A percentile compares a stretch with the other conserved stretches of the same genome.
Conservation (phyloP, 1,140 invertebrate genomes). For the Lepidurus couesii region DNA sequence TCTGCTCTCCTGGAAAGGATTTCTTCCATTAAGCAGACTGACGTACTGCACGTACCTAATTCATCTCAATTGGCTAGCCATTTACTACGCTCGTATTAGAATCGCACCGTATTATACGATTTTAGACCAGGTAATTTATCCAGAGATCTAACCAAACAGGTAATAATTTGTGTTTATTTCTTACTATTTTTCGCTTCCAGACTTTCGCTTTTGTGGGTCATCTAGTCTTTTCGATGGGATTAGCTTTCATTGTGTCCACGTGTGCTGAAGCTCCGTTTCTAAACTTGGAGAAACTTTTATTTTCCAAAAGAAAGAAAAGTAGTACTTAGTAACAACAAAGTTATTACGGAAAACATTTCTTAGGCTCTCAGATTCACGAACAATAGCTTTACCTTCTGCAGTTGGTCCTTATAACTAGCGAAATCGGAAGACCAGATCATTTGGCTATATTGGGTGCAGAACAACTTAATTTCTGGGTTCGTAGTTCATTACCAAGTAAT, state of each 20-base stretch:
- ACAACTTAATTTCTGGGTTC: too few relatives aligned
- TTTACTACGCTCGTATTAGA: constrained; percentile 68
- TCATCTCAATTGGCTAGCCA: constrained; percentile 75
- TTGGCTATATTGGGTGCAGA: too few relatives aligned
- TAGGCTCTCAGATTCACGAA: too few relatives aligned
- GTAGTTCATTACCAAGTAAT: too few relatives aligned
- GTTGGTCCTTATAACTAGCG: too few relatives aligned
- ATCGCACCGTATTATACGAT: constrained; percentile 56
- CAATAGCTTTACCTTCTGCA: too few relatives aligned
- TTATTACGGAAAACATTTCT: too few relatives aligned
- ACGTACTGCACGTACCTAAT: constrained; percentile 86
- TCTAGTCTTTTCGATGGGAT: constrained; percentile 31
- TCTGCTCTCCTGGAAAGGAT: constrained; percentile 67
- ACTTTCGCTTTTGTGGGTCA: constrained; percentile 33
- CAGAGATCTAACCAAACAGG: not conserved
- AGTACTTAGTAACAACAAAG: too few relatives aligned
- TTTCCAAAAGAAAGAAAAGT: not conserved
- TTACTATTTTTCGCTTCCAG: constrained; percentile 22
- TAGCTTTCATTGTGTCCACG: constrained; percentile 35
- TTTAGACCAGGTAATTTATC: not conserved
- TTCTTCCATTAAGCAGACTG: constrained; percentile 75
- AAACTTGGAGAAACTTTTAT: constrained; percentile 36
- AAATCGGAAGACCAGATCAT: too few relatives aligned
- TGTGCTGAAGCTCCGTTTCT: constrained; percentile 36
- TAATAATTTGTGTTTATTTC: not conserved